Conservation (phyloP, 2,888 invertebrate genomes). For the Macrophya annulata region DNA sequence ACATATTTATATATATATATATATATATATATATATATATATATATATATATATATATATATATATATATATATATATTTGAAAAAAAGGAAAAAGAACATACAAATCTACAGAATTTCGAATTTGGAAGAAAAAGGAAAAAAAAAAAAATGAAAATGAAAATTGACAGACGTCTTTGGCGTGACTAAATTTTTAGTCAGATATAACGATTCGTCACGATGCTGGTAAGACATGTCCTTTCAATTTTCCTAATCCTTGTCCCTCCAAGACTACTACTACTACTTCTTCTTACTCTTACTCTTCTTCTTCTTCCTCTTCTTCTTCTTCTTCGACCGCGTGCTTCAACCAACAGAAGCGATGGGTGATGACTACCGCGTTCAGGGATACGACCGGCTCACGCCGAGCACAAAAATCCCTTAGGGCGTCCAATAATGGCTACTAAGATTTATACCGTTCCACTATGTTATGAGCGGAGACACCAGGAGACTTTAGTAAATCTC, state of each 20-base stretch:
- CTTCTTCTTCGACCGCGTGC: not conserved
- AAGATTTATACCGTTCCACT: slow-evolving; percentile 54
- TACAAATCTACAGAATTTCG: not conserved
- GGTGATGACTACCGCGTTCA: slow-evolving; percentile 43
- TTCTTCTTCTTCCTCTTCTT: not conserved
- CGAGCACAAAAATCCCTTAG: slow-evolving; percentile 36
- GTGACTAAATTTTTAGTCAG: slow-evolving; percentile 4
- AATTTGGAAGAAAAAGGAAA: too few relatives aligned
- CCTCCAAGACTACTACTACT: not conserved
- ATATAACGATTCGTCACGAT: slow-evolving; percentile 41
- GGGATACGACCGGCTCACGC: slow-evolving; percentile 23
- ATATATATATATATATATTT: too few relatives aligned
- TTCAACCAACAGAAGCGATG: slow-evolving; percentile 42
- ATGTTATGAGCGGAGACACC: slow-evolving; percentile 48
- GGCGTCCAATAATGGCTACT: slow-evolving; percentile 42
- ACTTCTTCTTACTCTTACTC: too few relatives aligned
- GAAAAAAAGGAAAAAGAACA: not conserved
- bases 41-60: too few relatives aligned
- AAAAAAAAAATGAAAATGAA: not conserved
- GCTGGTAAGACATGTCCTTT: slow-evolving; percentile 13
- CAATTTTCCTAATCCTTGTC: slow-evolving; percentile 48
- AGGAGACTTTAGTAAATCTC: slow-evolving; percentile 35
- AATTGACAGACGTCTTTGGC: not conserved
- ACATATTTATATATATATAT: too few relatives aligned
- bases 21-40: too few relatives aligned